Percentiles rank a stretch among this genome's conserved stretches.
phyloP scores from a whole-genome alignment of 2,797 vertebrate species.

The Sandelia bainsii region DNA sequence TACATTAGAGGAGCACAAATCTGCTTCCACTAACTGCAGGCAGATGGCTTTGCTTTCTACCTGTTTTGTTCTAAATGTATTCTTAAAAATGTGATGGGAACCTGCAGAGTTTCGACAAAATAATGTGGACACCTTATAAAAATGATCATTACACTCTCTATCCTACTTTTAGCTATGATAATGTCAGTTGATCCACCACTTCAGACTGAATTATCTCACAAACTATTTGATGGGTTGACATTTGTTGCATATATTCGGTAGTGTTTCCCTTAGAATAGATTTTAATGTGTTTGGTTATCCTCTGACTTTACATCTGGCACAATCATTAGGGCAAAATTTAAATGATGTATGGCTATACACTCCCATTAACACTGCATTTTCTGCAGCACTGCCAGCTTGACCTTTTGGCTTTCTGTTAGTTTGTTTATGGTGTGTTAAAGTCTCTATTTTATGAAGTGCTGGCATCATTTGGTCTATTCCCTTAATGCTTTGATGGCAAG shows the following conservation, averaged over 20 bases:
- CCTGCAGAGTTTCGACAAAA: conserved; percentile 17
- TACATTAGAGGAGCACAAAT: conserved; percentile 48
- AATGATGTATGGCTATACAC: neutral
- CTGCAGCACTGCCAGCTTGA: neutral
- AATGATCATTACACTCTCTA: neutral
- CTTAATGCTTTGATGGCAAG: conserved; percentile 14
- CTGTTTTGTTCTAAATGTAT: conserved; percentile 21
- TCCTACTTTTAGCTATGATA: conserved; percentile 5
- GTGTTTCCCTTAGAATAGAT: neutral
- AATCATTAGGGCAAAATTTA: neutral
- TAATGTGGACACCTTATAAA: neutral
- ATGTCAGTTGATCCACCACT: neutral
- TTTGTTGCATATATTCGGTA: neutral
- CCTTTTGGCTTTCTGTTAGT: neutral
- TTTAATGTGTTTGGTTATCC: neutral
- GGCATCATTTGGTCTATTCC: conserved; percentile 7
- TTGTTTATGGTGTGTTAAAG: neutral
- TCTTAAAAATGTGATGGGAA: conserved; percentile 16
- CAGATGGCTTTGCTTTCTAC: conserved; percentile 39
- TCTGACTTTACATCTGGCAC: neutral
- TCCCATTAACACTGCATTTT: neutral
- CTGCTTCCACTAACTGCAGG: conserved; percentile 29
- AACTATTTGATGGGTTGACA: neutral
- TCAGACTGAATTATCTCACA: neutral
- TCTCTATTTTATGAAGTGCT: conserved; percentile 15